Percentiles rank a stretch among this genome's conserved stretches.
Evolutionary conservation across 2,113 vertebrate genomes (phyloP).

Genomic region (Benitochromis conjunctus): DNA sequence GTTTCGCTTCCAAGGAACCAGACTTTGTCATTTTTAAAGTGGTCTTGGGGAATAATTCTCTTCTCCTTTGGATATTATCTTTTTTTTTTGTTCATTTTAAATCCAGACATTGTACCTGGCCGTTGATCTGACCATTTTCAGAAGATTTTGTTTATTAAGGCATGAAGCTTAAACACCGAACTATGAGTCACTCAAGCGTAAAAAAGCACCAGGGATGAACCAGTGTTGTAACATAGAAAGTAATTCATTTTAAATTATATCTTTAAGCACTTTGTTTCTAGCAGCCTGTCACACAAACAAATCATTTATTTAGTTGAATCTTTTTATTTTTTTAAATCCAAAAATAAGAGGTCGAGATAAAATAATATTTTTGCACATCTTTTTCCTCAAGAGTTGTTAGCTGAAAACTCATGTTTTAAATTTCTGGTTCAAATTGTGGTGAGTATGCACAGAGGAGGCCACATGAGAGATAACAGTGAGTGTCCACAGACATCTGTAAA

Average conservation of each 20-base stretch:
- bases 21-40: neutral
- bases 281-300: neutral
- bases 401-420: fast-evolving
- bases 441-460: neutral
- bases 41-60: neutral
- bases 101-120: neutral
- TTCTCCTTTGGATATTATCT: neutral
- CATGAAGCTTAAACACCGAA: neutral
- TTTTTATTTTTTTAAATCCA: neutral
- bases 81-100: neutral
- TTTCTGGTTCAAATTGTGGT: neutral
- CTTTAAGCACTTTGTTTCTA: neutral
- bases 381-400: neutral
- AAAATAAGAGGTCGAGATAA: neutral
- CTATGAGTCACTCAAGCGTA: neutral
- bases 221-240: neutral
- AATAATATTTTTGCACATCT: neutral
- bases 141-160: neutral
- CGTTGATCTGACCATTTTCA: neutral
- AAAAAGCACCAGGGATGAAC: neutral
- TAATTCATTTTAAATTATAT: neutral
- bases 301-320: neutral
- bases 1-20: neutral
- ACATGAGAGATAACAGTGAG: neutral
- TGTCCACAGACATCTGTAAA: neutral